Conservation (phyloP, 23 tunicate species). For the Styela clava region DNA sequence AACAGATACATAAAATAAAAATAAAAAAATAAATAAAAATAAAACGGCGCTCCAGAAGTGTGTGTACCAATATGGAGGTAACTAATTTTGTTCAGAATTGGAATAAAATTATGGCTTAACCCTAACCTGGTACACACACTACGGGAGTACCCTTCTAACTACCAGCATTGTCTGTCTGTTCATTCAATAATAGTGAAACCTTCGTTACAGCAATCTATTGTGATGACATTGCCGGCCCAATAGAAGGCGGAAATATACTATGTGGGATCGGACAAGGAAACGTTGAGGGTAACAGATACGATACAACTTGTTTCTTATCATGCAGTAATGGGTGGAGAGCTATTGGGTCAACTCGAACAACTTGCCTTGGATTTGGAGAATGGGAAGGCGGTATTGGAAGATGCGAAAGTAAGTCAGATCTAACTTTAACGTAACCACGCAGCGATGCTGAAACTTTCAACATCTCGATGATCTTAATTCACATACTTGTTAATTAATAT, state of each 20-base stretch:
- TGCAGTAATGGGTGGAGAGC: constrained; percentile 13
- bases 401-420: constrained; percentile 7
- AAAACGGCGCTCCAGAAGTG: too few relatives aligned
- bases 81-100: too few relatives aligned
- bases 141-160: too few relatives aligned
- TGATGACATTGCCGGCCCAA: neutral
- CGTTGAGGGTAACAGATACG: constrained; percentile 11
- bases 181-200: too few relatives aligned
- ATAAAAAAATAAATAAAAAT: too few relatives aligned
- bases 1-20: too few relatives aligned
- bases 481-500: too few relatives aligned
- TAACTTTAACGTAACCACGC: neutral
- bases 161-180: too few relatives aligned
- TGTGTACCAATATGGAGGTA: too few relatives aligned
- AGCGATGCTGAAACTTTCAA: neutral
- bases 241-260: neutral
- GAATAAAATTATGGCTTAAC: too few relatives aligned
- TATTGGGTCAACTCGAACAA: neutral
- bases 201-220: constrained; percentile 11
- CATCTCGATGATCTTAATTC: too few relatives aligned
- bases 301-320: constrained; percentile 2
- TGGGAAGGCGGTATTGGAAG: constrained; percentile 1
- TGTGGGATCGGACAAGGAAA: neutral
- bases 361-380: neutral
- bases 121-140: too few relatives aligned